Base-by-base conservation (phyloP, 2,888 invertebrate species). In the Netelia melanura region DNA sequence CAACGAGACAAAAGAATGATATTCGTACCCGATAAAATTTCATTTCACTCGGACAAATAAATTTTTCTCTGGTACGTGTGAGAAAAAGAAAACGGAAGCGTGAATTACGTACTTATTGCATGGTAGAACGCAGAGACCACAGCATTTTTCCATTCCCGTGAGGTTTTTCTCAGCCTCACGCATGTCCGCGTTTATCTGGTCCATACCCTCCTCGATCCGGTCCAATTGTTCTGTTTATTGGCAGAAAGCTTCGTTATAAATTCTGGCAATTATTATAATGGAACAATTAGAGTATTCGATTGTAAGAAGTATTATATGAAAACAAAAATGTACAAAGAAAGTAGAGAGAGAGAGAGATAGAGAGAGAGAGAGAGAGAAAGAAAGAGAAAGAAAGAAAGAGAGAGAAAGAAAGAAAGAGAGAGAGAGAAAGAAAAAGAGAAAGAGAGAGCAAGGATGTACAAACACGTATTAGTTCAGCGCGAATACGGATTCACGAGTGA, bases 101-200 rank as follows among this genome's bases (percentile, higher is more conserved):
- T 25, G 1, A n/a, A 1, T 6, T 3, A 62, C 96, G 94, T 95
- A 99, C 99, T 99, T 99, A 95, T 98, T 98, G 96, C 99, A 99
- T 61, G 99, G 99, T 92, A 99, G 96, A 83, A 98, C 98, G 95
- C 99, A 99, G 92, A 99, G 96, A 83, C 99, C 99, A 94, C 99
- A 99, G 95, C 99, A 99, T 95, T 99, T 99, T 95, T 99, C 99
- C 98, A 99, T 98, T 88, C 99, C 99, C 89, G 99, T 99, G 91
- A 99, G 96, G 95, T 99, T 99, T 95, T 99, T 99, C 95, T 99
- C 99, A 21, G 99, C 99, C 94, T 99, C 99, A 92, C 97, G 97
- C 99, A 99, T 99, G 94, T 99, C 99, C 88, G 98, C 97, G 95
- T 99, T 99, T 95, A 99, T 99, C 95, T 99, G 99, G 95, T 99